Evolutionary conservation across 2,113 vertebrate species (phyloP).

Genomic region (Corapipo altera): DNA sequence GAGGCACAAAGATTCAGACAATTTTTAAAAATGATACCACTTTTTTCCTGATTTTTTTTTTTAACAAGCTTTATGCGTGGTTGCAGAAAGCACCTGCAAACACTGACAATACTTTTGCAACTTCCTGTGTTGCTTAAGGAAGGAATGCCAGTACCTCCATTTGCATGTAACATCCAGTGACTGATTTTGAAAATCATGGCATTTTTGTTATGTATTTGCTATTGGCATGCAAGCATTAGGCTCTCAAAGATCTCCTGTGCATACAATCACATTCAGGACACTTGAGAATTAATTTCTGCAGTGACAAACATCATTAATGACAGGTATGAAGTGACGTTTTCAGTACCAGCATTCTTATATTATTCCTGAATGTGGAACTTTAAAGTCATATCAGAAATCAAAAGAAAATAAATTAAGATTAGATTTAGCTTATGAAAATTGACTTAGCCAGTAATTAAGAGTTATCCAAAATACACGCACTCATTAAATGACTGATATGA

Average conservation of each 20-base stretch:
- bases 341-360: neutral
- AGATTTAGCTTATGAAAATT: neutral
- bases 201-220: neutral
- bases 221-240: accelerated
- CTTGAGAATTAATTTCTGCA: neutral
- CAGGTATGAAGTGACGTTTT: neutral
- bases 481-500: neutral
- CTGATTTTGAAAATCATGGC: neutral
- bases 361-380: neutral
- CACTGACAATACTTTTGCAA: neutral
- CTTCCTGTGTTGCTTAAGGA: neutral
- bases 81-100: neutral
- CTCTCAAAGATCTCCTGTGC: neutral
- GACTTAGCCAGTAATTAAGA: neutral
- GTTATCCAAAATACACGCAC: neutral
- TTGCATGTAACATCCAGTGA: neutral
- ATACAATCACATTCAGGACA: neutral
- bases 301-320: neutral
- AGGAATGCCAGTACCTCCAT: neutral
- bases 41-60: neutral
- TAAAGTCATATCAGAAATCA: neutral
- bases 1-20: neutral
- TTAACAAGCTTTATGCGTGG: neutral
- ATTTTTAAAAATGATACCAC: neutral
- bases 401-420: neutral